Evolutionary conservation across 92 coral and sea anemone genomes (phyloP).

Genomic region (Zoanthus sociatus): DNA sequence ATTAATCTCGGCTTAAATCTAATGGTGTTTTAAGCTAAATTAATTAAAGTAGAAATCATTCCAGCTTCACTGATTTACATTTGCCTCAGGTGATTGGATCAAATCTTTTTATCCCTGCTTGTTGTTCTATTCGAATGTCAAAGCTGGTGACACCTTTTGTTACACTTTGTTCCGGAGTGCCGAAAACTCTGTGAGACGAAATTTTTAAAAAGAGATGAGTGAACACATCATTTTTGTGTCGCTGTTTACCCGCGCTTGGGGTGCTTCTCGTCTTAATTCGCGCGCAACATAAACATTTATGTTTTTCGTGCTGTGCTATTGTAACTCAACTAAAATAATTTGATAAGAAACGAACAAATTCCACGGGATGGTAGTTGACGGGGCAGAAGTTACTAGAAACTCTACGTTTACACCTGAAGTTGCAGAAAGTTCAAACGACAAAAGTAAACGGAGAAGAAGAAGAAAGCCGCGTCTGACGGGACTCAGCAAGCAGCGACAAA

Average conservation of each 20-base stretch:
- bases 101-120: constrained; percentile 16
- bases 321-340: neutral
- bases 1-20: constrained; percentile 39
- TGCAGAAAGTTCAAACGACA: constrained; percentile 20
- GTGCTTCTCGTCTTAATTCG: constrained; percentile 29
- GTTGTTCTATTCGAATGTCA: constrained; percentile 47
- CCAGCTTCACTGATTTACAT: constrained; percentile 22
- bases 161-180: constrained; percentile 35
- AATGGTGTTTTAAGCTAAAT: constrained; percentile 31
- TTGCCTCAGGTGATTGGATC: constrained; percentile 37
- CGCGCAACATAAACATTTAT: neutral
- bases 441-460: constrained; percentile 72
- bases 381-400: constrained; percentile 22
- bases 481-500: constrained; percentile 93
- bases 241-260: constrained; percentile 31
- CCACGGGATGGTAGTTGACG: constrained; percentile 22
- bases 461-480: constrained; percentile 93
- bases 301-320: constrained; percentile 41
- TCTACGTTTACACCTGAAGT: constrained; percentile 15
- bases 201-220: constrained; percentile 20
- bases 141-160: constrained; percentile 50
- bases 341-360: constrained; percentile 21
- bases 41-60: constrained; percentile 37
- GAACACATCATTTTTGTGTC: constrained; percentile 21
- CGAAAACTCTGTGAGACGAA: constrained; percentile 25